phyloP scores from a whole-genome alignment of 2,113 vertebrate genomes.

The Romanogobio albipinnatus region DNA sequence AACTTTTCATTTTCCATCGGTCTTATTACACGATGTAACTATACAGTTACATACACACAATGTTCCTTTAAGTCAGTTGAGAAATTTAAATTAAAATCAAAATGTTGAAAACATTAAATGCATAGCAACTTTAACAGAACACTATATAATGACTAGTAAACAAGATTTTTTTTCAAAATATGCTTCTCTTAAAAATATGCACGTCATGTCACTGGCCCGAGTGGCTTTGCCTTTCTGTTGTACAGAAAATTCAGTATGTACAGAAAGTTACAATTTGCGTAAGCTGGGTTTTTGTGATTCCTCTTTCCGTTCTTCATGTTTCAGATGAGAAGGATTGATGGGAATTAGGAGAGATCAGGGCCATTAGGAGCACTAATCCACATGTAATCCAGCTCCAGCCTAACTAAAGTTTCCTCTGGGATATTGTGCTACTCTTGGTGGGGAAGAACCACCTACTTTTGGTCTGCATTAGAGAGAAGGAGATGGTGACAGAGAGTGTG shows the following conservation, averaged over 20 bases:
- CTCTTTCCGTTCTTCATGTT: slow-evolving; percentile 31
- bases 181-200: too few relatives aligned
- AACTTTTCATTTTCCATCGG: too few relatives aligned
- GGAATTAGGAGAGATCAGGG: slow-evolving; percentile 50
- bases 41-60: too few relatives aligned
- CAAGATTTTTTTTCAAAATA: too few relatives aligned
- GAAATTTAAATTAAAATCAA: too few relatives aligned
- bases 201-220: too few relatives aligned
- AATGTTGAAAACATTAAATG: too few relatives aligned
- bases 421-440: background rate
- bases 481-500: background rate
- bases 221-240: slow-evolving; percentile 26
- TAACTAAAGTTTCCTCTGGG: slow-evolving; percentile 46
- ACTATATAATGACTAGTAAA: too few relatives aligned
- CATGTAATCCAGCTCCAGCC: slow-evolving; percentile 45
- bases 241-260: background rate
- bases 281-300: slow-evolving; percentile 10
- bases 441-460: slow-evolving; percentile 6
- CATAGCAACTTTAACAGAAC: too few relatives aligned
- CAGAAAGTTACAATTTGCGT: background rate
- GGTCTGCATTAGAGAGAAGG: background rate
- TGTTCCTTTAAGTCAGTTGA: too few relatives aligned
- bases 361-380: slow-evolving; percentile 50
- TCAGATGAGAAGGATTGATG: slow-evolving; percentile 52
- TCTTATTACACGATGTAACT: too few relatives aligned